A percentile compares a stretch with the other conserved stretches of the same genome.
Conservation (phyloP, 2,797 vertebrate genomes). For the Periophthalmus magnuspinnatus region DNA sequence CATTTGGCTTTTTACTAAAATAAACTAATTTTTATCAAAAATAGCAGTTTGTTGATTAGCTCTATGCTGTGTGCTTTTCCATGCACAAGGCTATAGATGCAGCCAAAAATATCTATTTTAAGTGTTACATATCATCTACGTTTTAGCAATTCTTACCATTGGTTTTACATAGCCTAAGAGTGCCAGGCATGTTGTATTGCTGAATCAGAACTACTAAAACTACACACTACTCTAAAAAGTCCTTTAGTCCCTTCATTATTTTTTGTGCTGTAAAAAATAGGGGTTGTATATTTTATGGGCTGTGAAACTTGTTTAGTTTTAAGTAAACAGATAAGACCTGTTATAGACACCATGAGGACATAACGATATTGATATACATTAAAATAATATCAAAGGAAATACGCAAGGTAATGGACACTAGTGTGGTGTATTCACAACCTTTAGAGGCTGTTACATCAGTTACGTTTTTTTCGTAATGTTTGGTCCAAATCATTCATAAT, state of each 20-base stretch:
- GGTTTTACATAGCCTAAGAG: constrained; percentile 7
- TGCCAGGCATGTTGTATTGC: constrained; percentile 51
- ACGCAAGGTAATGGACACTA: constrained; percentile 62
- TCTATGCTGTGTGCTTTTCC: constrained; percentile 25
- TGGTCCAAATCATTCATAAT: constrained; percentile 71
- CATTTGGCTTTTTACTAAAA: constrained; percentile 33
- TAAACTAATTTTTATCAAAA: constrained; percentile 59
- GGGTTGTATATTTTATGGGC: neutral
- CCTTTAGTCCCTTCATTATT: constrained; percentile 5
- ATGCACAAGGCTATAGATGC: constrained; percentile 50
- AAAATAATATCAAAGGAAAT: constrained; percentile 56
- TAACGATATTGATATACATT: constrained; percentile 58
- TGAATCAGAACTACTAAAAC: constrained; percentile 11
- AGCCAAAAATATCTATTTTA: constrained; percentile 19
- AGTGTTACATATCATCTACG: constrained; percentile 6
- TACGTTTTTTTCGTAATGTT: constrained; percentile 48
- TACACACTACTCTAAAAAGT: neutral
- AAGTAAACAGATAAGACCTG: constrained; percentile 55
- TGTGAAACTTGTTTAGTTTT: constrained; percentile 25
- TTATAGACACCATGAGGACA: constrained; percentile 35
- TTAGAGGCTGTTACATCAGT: constrained; percentile 20
- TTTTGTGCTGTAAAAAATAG: constrained; percentile 52
- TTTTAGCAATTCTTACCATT: constrained; percentile 14
- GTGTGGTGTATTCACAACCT: constrained; percentile 49
- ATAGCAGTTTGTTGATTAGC: constrained; percentile 38